These are phyloP conservation scores for Oriolus oriolus DNA, from an alignment of 2,113 vertebrate genomes.

Conservation along the genomic window DNA sequence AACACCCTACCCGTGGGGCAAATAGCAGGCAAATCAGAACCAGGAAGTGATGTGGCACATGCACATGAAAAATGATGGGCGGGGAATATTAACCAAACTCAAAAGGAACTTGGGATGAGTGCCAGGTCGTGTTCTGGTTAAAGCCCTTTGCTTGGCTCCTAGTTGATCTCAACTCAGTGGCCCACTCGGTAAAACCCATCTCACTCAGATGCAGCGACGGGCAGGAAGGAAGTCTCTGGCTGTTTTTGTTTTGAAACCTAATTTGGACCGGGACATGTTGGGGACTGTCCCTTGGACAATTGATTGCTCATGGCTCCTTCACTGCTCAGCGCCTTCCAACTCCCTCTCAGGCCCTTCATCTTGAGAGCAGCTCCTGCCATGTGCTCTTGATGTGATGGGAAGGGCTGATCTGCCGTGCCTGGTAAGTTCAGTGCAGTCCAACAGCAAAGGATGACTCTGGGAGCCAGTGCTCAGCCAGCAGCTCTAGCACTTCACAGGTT, in stretches of 20 bases:
- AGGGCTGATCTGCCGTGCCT: background rate
- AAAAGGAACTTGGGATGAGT: conserved; percentile 46
- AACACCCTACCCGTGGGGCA: conserved; percentile 67
- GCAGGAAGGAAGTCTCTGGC: background rate
- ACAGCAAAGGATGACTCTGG: background rate
- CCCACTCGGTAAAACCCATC: background rate
- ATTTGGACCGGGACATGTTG: background rate
- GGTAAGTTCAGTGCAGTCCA: background rate
- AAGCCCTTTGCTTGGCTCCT: conserved; percentile 29
- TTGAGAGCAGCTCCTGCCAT: background rate
- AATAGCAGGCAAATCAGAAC: conserved; percentile 62
- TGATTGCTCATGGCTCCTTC: background rate
- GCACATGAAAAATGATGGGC: conserved; percentile 58
- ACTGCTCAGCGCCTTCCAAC: background rate
- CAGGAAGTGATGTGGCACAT: conserved; percentile 61
- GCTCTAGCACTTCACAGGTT: background rate
- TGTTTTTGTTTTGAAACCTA: background rate
- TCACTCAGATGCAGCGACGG: background rate
- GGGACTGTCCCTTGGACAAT: background rate
- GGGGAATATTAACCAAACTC: conserved; percentile 52
- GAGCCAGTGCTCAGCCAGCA: background rate
- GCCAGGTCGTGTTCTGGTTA: conserved; percentile 33
- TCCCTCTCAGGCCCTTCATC: background rate
- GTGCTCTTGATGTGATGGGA: background rate
- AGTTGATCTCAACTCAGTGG: background rate